Conservation (phyloP, 2,797 vertebrate genomes). For the Epinephelus awoara region DNA sequence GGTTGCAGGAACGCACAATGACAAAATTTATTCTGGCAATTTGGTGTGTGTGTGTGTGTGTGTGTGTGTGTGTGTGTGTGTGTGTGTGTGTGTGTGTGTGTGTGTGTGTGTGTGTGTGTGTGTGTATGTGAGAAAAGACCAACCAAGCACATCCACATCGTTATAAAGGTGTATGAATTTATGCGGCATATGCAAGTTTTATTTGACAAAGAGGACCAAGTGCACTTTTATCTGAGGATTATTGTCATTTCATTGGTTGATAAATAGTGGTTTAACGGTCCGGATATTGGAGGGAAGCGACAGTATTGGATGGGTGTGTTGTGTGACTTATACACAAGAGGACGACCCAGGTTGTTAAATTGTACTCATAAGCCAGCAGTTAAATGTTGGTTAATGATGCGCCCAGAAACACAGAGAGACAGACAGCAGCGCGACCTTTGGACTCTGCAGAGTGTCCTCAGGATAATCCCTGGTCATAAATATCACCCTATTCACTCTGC, state of each 20-base stretch:
- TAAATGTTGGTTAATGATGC: conserved; percentile 89
- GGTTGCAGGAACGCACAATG: no score
- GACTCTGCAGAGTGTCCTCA: conserved; percentile 88
- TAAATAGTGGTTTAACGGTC: conserved; percentile 66
- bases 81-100: conserved; percentile 40
- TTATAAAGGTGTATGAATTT: conserved; percentile 32
- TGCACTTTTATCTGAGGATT: conserved; percentile 48
- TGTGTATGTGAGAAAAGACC: conserved; percentile 31
- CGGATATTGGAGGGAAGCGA: conserved; percentile 60
- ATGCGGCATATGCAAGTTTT: conserved; percentile 38
- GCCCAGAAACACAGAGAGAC: conserved; percentile 85
- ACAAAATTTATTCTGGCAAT: no score
- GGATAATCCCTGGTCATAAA: conserved; percentile 90
- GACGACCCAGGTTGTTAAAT: conserved; percentile 89
- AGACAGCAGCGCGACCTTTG: conserved; percentile 90
- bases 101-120: conserved; percentile 44
- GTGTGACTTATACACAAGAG: conserved; percentile 63
- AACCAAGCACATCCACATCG: conserved; percentile 17
- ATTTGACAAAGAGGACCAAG: conserved; percentile 61
- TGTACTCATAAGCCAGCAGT: conserved; percentile 83
- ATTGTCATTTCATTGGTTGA: conserved; percentile 64
- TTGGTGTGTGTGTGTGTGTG: conserved; percentile 13
- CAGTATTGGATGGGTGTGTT: conserved; percentile 60
- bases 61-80: conserved; percentile 20
- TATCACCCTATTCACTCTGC: conserved; percentile 70